Percentiles rank a stretch among this genome's conserved stretches.
Evolutionary conservation across 30 jellyfish, hydroid and myxozoan genomes (phyloP).

Genomic region (Aurelia aurita complex sp. Pacific): DNA sequence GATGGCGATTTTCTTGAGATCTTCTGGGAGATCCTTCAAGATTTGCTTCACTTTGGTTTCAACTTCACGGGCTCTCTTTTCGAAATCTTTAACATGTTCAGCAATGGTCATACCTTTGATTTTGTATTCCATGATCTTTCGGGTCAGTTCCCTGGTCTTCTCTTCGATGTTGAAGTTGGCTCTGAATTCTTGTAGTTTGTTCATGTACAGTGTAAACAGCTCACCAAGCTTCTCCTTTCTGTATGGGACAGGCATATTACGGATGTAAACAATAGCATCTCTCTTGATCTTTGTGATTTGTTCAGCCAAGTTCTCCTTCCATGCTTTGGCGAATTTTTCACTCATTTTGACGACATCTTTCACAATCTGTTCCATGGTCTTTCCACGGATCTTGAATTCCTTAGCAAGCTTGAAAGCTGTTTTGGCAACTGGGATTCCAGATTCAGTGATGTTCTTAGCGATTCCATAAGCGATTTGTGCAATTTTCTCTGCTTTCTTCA

Average conservation of each 20-base stretch:
- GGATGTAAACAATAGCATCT: slow-evolving; percentile 38
- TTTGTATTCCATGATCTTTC: slow-evolving; percentile 41
- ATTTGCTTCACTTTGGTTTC: slow-evolving; percentile 29
- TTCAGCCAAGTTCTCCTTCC: slow-evolving; percentile 44
- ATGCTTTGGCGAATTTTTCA: slow-evolving; percentile 45
- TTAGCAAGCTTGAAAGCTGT: slow-evolving; percentile 86
- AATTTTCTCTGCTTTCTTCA: slow-evolving; percentile 45
- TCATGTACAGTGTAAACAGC: slow-evolving; percentile 39
- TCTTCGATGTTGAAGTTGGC: slow-evolving; percentile 70
- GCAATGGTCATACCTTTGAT: slow-evolving; percentile 72
- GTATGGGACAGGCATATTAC: slow-evolving; percentile 82
- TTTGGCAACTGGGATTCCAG: slow-evolving; percentile 90
- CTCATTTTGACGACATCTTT: slow-evolving; percentile 14
- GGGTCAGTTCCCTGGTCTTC: slow-evolving; percentile 43
- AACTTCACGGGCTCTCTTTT: slow-evolving; percentile 32
- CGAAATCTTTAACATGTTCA: slow-evolving; percentile 54
- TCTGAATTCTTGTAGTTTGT: slow-evolving; percentile 52
- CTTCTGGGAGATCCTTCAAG: slow-evolving; percentile 59
- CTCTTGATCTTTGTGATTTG: slow-evolving; percentile 26
- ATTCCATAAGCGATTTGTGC: slow-evolving; percentile 37
- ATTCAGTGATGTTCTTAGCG: slow-evolving; percentile 87
- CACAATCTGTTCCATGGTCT: slow-evolving; percentile 89
- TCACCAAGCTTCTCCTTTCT: slow-evolving; percentile 84
- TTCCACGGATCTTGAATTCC: slow-evolving; percentile 93
- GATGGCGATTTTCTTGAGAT: slow-evolving; percentile 38